Evolutionary conservation across 2,888 invertebrate genomes (phyloP).

Genomic region (Hoplodrina ambigua): DNA sequence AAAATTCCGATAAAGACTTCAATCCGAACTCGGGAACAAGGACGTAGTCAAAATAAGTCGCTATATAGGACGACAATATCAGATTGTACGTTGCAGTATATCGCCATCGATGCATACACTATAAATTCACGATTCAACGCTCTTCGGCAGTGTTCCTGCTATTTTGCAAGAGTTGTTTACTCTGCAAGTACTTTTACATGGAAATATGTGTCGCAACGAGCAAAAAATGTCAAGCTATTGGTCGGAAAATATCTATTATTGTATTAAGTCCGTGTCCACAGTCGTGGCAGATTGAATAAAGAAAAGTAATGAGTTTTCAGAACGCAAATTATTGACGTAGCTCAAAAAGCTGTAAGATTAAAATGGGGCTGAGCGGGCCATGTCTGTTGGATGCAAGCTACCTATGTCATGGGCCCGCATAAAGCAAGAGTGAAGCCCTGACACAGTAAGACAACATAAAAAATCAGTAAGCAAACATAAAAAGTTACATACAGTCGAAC

Average conservation of each 20-base stretch:
- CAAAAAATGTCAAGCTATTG: neutral
- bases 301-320: too few species aligned
- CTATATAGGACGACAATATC: slow-evolving; percentile 42
- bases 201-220: slow-evolving; percentile 17
- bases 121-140: slow-evolving; percentile 58
- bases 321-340: too few species aligned
- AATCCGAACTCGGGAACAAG: slow-evolving; percentile 18
- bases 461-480: too few species aligned
- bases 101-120: slow-evolving; percentile 49
- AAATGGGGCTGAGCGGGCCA: too few species aligned
- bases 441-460: too few species aligned
- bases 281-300: neutral
- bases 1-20: neutral
- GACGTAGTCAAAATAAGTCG: slow-evolving; percentile 37
- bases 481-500: too few species aligned
- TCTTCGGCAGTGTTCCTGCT: slow-evolving; percentile 32
- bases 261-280: neutral
- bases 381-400: too few species aligned
- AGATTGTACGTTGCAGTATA: slow-evolving; percentile 49
- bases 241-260: neutral
- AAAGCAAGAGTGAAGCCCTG: too few species aligned
- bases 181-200: slow-evolving; percentile 12
- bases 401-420: too few species aligned
- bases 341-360: too few species aligned
- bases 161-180: slow-evolving; percentile 49